These are phyloP conservation scores for Venturia canescens DNA, from an alignment of 1,140 invertebrate species.

Conservation along the genomic window DNA sequence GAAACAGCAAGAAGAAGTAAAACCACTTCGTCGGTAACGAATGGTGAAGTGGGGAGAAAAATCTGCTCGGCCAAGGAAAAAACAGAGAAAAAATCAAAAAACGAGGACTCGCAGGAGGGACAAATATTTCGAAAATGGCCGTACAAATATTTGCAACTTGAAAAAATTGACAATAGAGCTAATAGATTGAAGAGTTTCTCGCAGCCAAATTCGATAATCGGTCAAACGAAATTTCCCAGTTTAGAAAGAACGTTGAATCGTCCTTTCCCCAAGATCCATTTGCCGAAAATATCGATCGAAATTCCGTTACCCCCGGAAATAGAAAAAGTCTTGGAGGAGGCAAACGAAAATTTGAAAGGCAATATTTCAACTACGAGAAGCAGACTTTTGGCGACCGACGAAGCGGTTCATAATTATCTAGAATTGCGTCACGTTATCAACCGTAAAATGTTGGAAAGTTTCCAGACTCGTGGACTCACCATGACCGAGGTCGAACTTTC, in stretches of 20 bases:
- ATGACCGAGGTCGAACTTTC: conserved; percentile 54
- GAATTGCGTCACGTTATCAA: conserved; percentile 45
- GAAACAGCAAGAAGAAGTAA: conserved; percentile 14
- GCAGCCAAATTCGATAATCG: not conserved
- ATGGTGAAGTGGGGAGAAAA: conserved; percentile 6
- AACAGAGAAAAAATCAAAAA: not conserved
- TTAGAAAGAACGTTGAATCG: not conserved
- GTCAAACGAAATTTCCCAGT: not conserved
- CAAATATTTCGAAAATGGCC: conserved; percentile 47
- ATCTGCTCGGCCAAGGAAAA: not conserved
- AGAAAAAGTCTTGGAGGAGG: conserved; percentile 26
- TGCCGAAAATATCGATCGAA: not conserved
- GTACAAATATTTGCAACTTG: conserved; percentile 32
- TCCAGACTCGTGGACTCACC: conserved; percentile 41
- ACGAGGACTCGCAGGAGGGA: conserved; percentile 7
- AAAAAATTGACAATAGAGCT: not conserved
- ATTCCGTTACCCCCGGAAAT: conserved; percentile 35
- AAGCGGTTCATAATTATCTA: conserved; percentile 47
- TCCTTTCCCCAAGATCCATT: not conserved
- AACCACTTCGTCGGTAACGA: too few relatives aligned
- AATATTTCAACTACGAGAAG: conserved; percentile 7
- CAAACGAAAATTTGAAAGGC: not conserved
- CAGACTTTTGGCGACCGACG: conserved; percentile 45
- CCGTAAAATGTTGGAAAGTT: conserved; percentile 47
- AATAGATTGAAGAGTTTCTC: not conserved